Conservation (phyloP, 2,113 vertebrate species). For the Petrocephalus zakoni region DNA sequence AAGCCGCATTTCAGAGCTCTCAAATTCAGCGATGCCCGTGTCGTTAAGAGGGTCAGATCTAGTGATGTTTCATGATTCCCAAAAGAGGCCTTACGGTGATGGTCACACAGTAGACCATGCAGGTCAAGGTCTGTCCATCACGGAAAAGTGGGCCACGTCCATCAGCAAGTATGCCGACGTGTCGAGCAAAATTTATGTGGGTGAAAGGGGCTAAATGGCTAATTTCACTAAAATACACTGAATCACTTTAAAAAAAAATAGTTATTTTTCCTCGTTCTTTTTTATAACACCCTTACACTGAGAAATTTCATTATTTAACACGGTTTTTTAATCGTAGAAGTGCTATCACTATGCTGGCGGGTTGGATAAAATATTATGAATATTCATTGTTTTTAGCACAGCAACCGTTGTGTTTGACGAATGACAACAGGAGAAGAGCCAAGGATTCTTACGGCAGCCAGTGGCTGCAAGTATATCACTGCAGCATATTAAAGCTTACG, state of each 20-base stretch:
- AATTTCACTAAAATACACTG: background rate
- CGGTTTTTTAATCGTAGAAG: background rate
- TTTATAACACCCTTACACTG: background rate
- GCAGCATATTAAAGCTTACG: background rate
- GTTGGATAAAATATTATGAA: conserved; percentile 2
- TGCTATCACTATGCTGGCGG: background rate
- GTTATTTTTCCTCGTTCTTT: background rate
- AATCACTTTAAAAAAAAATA: background rate
- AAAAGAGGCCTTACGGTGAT: background rate
- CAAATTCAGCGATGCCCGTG: background rate
- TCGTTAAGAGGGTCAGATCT: background rate
- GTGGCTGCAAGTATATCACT: background rate
- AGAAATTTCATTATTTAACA: conserved; percentile 5
- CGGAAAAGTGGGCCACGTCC: background rate
- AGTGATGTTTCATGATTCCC: background rate
- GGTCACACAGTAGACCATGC: background rate
- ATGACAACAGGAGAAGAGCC: background rate
- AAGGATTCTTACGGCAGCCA: background rate
- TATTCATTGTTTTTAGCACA: conserved; percentile 1
- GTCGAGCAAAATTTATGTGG: background rate
- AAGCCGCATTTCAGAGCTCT: background rate
- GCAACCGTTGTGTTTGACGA: background rate
- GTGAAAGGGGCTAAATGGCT: background rate
- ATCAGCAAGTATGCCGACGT: background rate
- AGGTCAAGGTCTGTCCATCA: background rate